Evolutionary conservation across 2,888 invertebrate species (phyloP), one percentile per base, ranked within the genome.

Genomic region (Acanthococcus lagerstroemiae): DNA sequence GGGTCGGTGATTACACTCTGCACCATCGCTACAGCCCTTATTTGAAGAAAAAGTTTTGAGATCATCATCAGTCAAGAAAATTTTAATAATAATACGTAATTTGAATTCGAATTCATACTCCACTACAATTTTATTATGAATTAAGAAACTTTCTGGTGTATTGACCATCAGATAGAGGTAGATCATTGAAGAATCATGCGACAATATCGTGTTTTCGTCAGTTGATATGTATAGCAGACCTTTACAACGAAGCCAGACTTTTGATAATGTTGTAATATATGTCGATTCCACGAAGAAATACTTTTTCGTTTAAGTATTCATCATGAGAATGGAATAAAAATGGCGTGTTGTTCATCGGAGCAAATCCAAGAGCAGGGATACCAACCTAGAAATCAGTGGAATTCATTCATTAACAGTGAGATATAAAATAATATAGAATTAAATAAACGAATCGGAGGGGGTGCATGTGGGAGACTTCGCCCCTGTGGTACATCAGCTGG

Each of bases 251-350:
- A 30, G 84, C 85, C 52, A 88, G 75, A 50, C 82, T 80, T 15
- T 81, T 77, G 69, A 90, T 81, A 27, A 91, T 75, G 70, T 83
- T 80, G 70, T 80, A 81, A 75, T 90, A 95, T 70, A 93, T 85
- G 46, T 84, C 80, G 67, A 96, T 88, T 9, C 95, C 96, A 22
- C 80, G 78, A 3, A 95, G 76, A 77, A 90, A 95, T 3, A 84
- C 82, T 15, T 84, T 81, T 60, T 86, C 87, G 67, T 84, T 83
- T 12, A 97, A 78, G 73, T 81, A 89, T 75, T 97, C 96, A 75
- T 97, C 84, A 74, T 95, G 88, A 75, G 94, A 92, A 74, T 97
- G 97, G 1, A 96, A 80, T 1, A 89, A 80, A 1, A 92, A 83
- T 0, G 85, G 87, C 0, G 93, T 94, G 72, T 85, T 82, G 72